Evolutionary conservation across 2,797 vertebrate species (phyloP), one percentile per base, ranked within the genome.

Genomic region (Sebastiscus albofasciatus): DNA sequence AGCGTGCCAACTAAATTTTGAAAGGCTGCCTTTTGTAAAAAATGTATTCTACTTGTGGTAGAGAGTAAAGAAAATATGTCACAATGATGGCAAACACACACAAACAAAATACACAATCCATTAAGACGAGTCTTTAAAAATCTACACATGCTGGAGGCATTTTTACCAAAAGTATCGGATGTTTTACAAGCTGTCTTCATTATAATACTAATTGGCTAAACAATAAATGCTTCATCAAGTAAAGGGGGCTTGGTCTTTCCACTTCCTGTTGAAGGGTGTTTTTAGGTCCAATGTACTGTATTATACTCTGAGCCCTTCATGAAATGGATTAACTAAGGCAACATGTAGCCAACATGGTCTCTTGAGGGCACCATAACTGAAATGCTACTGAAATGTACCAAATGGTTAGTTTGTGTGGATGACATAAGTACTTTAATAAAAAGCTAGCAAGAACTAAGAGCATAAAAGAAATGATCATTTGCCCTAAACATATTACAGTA

Each of bases 291-390:
- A 87, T 67, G 67, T 84, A 34, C 46, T 46, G 14, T 75, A 77
- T 69, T 61, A 82, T 75, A 85, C 81, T 82, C 83, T 72, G 64
- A 93, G 87, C 94, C 93, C 93, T 94, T 92, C 68, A 72, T 89
- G 86, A 94, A 89, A 89, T 89, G 72, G 73, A 85, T 88, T 29
- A 92, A 88, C 94, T 95, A 95, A 96, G 94, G 95, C 94, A 94
- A 94, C 91, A 86, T 80, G 88, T 89, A 90, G 81, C 85, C 65
- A 66, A 78, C 31, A 34, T 42, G 59, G 73, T 70, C 82, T 64
- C 54, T 79, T 78, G 65, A 88, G 86, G 85, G 70, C 67, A 87
- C 64, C 54, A n/a, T 74, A 69, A 88, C 71, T 65, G 4, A 79
- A 72, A 67, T 54, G 73, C 66, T 80, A 83, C 68, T 70, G 20